These are phyloP conservation scores for Proisotoma minuta DNA, from an alignment of 2,888 invertebrate genomes.

Conservation along the genomic window DNA sequence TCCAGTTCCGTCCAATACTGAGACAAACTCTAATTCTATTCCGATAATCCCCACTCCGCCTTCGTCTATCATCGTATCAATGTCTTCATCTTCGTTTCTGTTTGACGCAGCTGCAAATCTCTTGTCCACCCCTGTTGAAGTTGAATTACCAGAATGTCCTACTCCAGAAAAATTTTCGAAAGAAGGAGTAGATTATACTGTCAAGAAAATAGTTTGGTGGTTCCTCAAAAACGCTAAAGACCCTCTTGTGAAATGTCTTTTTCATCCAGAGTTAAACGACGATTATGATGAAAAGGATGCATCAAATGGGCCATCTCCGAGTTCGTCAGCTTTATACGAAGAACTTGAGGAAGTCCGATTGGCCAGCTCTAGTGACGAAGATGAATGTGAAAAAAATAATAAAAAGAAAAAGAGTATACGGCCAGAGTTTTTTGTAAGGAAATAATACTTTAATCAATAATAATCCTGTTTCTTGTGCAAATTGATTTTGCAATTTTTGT, in stretches of 20 bases:
- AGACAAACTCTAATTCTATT: no score
- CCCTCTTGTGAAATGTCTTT: neutral
- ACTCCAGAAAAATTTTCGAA: neutral
- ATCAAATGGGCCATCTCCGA: no score
- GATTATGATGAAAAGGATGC: neutral
- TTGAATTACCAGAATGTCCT: neutral
- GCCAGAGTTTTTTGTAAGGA: neutral
- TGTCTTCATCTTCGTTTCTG: neutral
- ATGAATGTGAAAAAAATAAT: neutral
- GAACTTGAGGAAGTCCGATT: no score
- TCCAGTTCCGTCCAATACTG: no score
- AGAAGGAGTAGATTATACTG: neutral
- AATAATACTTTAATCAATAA: neutral
- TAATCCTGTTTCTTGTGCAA: no score
- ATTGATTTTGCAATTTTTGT: neutral
- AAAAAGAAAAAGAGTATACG: neutral
- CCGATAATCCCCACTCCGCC: no score
- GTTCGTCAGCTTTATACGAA: no score
- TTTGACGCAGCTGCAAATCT: neutral
- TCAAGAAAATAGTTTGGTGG: conserved; percentile 6
- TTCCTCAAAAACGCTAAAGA: neutral
- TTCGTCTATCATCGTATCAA: no score
- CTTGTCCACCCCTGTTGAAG: neutral
- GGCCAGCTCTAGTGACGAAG: neutral
- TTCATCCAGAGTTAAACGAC: conserved; percentile 2